Evolutionary conservation across 1,140 invertebrate genomes (phyloP), one percentile per base, ranked within the genome.

Genomic region (Campodea augens): DNA sequence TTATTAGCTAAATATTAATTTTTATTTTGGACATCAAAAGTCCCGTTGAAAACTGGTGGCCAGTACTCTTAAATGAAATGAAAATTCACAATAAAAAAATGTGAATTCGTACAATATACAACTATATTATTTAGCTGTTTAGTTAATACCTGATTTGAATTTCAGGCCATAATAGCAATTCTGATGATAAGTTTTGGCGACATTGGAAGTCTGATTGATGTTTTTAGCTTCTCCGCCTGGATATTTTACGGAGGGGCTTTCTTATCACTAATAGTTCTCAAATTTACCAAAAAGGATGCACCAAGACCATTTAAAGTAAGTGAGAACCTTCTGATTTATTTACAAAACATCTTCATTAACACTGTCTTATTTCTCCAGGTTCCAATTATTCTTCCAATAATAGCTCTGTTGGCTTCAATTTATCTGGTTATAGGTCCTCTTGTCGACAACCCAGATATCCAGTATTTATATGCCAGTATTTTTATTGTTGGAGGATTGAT

Each of bases 361-460:
- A n/a, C n/a, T n/a, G n/a, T n/a, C n/a, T n/a, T n/a, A n/a, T n/a
- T n/a, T n/a, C n/a, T n/a, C n/a, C n/a, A 85, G 81, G 86, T 93
- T 59, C 87, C 87, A 50, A 75, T 95, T 55, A 67, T 89, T 57
- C 87, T 93, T 69, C 89, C 90, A 41, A 68, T 84, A 54, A 61
- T 91, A 54, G 86, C 93, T 54, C 68, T 92, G 59, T 62, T 84
- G 41, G 81, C 91, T 54, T 90, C 90, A 22, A 61, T 82, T 47
- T 93, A 91, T 70, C 72, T 96, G 61, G 85, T 95, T 51, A 73
- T 91, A 44, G 88, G 81, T 23, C 91, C 91, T 10, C 93, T 96
- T 49, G 73, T 95, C 43, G 82, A 91, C 57, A 77, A 84, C 47
- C 90, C 91, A 2, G 77, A 83, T 59, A 78, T 84, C 57, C 83